Percentiles rank a stretch among this genome's conserved stretches.
phyloP scores from a whole-genome alignment of 1,140 invertebrate genomes.

The Streblospio benedicti region DNA sequence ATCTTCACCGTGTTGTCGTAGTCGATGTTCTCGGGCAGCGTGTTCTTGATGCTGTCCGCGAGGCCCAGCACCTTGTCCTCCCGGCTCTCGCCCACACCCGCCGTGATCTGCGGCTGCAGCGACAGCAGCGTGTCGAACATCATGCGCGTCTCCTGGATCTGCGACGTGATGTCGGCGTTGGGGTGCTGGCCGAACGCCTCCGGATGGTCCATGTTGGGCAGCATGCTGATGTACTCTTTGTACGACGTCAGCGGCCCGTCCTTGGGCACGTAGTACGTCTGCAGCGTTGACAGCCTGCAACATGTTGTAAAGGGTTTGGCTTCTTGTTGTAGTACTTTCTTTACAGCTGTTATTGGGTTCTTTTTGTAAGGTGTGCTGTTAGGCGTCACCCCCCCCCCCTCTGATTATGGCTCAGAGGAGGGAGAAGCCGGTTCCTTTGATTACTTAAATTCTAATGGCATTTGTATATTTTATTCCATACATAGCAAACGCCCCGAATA shows the following conservation, averaged over 20 bases:
- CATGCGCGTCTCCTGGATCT: slow-evolving; percentile 45
- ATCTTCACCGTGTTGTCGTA: slow-evolving; percentile 63
- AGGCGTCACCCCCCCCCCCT: no score
- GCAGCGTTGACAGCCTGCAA: slow-evolving; percentile 52
- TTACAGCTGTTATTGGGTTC: no score
- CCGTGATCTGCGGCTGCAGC: slow-evolving; percentile 41
- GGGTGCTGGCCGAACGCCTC: slow-evolving; percentile 62
- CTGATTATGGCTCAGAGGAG: no score
- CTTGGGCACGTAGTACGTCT: slow-evolving; percentile 69
- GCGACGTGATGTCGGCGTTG: slow-evolving; percentile 48
- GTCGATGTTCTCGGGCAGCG: slow-evolving; percentile 64
- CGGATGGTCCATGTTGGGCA: slow-evolving; percentile 67
- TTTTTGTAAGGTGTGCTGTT: no score
- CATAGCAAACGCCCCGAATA: no score
- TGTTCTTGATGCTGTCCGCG: slow-evolving; percentile 60
- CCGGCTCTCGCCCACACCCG: slow-evolving; percentile 34
- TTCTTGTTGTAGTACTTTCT: no score
- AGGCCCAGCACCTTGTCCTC: slow-evolving; percentile 57
- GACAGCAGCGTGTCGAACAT: slow-evolving; percentile 48
- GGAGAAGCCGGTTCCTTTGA: no score
- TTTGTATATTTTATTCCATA: no score
- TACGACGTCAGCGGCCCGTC: slow-evolving; percentile 73
- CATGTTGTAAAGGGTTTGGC: no score
- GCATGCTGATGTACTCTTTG: slow-evolving; percentile 63
- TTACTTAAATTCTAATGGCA: no score